Conservation (phyloP, 2,113 vertebrate species). For the Ptychochromis oligacanthus region DNA sequence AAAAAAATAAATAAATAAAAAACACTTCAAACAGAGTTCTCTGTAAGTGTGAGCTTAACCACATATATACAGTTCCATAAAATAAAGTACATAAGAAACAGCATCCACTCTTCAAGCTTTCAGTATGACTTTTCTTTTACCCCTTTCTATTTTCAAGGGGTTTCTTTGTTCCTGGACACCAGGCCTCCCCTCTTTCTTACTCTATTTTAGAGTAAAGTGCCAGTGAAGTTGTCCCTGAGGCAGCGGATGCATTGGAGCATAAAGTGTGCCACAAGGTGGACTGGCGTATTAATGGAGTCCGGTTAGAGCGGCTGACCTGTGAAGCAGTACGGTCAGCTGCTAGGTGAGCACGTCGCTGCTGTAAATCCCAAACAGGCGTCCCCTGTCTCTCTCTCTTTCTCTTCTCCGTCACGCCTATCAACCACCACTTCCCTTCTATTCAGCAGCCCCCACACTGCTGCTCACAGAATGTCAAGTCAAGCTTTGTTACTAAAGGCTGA, state of each 20-base stretch:
- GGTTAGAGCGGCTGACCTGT: slow-evolving; percentile 74
- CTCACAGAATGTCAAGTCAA: slow-evolving; percentile 76
- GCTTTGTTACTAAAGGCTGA: slow-evolving; percentile 64
- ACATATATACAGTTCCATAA: not conserved
- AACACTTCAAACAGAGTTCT: not conserved
- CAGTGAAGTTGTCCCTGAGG: slow-evolving; percentile 69
- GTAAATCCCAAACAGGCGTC: slow-evolving; percentile 72
- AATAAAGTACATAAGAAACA: not conserved
- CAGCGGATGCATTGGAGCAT: slow-evolving; percentile 60
- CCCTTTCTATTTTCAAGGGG: slow-evolving; percentile 31
- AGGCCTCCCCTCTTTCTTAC: slow-evolving; percentile 33
- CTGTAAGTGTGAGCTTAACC: not conserved
- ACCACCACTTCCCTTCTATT: slow-evolving; percentile 55
- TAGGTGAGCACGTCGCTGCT: slow-evolving; percentile 61
- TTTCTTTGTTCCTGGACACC: slow-evolving; percentile 49
- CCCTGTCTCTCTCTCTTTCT: slow-evolving; percentile 55
- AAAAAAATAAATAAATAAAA: not conserved
- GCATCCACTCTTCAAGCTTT: slow-evolving; percentile 37
- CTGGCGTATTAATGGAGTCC: slow-evolving; percentile 74
- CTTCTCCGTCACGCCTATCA: slow-evolving; percentile 65
- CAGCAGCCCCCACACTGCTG: slow-evolving; percentile 29
- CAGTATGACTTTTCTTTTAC: slow-evolving; percentile 46
- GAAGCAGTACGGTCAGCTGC: slow-evolving; percentile 72
- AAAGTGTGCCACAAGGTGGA: slow-evolving; percentile 73
- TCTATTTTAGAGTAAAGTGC: slow-evolving; percentile 64